Conservation (phyloP, 2,113 vertebrate genomes). For the Semnornis frantzii region DNA sequence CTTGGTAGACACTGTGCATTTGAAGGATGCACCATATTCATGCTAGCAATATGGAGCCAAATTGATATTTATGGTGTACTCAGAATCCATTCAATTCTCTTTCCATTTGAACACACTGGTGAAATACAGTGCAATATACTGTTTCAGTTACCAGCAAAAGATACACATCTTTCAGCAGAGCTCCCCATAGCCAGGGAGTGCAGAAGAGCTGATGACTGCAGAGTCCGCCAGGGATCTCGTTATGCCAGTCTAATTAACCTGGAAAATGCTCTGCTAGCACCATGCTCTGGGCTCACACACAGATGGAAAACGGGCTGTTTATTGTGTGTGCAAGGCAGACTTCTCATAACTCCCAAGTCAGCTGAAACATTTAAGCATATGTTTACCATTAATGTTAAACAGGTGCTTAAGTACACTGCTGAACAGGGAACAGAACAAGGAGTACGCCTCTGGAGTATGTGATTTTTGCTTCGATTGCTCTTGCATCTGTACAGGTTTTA, state of each 20-base stretch:
- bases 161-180: not conserved
- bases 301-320: slow-evolving; percentile 50
- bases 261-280: slow-evolving; percentile 60
- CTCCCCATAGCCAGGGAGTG: not conserved
- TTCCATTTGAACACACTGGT: slow-evolving; percentile 20
- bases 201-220: slow-evolving; percentile 51
- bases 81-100: slow-evolving; percentile 9
- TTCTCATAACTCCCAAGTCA: slow-evolving; percentile 40
- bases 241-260: slow-evolving; percentile 69
- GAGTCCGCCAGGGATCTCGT: slow-evolving; percentile 53
- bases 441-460: not conserved
- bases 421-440: slow-evolving; percentile 40
- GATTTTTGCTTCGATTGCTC: slow-evolving; percentile 28
- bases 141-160: slow-evolving; percentile 11
- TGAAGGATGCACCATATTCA: slow-evolving; percentile 49
- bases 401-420: slow-evolving; percentile 44
- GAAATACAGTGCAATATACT: slow-evolving; percentile 24
- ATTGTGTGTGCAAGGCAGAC: slow-evolving; percentile 23
- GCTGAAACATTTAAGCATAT: slow-evolving; percentile 56
- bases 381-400: slow-evolving; percentile 64
- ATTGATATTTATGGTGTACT: slow-evolving; percentile 51
- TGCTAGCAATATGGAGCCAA: not conserved
- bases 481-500: not conserved
- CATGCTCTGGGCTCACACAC: not conserved
- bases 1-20: not conserved